Conservation (phyloP, 2,797 vertebrate species). For the Cynodonichthys magdalenae region DNA sequence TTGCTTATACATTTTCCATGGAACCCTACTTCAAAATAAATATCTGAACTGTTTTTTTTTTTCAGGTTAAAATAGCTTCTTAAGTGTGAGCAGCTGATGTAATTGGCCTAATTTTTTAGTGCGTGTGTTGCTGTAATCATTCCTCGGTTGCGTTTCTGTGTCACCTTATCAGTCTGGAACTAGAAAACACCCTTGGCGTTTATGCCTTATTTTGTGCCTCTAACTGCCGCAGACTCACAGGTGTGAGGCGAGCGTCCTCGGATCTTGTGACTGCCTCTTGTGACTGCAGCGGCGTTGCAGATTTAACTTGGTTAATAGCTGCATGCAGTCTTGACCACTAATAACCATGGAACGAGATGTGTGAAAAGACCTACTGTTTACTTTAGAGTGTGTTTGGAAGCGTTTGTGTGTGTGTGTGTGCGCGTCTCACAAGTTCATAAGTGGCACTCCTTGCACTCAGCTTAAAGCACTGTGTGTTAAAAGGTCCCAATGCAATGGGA, state of each 20-base stretch:
- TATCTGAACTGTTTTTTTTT: background rate
- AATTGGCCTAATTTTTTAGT: constrained; percentile 30
- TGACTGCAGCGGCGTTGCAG: constrained; percentile 74
- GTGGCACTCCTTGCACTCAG: constrained; percentile 42
- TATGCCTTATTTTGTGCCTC: constrained; percentile 23
- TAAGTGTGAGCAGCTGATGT: constrained; percentile 41
- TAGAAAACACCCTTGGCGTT: constrained; percentile 32
- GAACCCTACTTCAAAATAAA: too few species aligned
- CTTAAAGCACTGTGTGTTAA: constrained; percentile 54
- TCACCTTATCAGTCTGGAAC: constrained; percentile 34
- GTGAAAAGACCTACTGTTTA: constrained; percentile 80
- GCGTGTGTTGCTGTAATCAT: constrained; percentile 32
- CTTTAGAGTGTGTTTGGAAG: constrained; percentile 45
- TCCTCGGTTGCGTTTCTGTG: constrained; percentile 31
- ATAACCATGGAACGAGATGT: constrained; percentile 65
- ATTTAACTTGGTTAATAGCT: constrained; percentile 73
- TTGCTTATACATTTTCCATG: too few species aligned
- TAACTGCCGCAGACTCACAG: constrained; percentile 49
- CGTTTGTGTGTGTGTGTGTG: constrained; percentile 21
- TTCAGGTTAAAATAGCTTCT: constrained; percentile 35
- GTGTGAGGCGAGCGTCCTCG: constrained; percentile 60
- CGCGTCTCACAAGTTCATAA: constrained; percentile 42
- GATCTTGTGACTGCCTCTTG: constrained; percentile 79
- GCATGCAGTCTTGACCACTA: constrained; percentile 70
- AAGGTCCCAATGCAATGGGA: constrained; percentile 44